Evolutionary conservation across 2,797 vertebrate species (phyloP), one percentile per base, ranked within the genome.

Genomic region (Enteromius unitaeniatus): DNA sequence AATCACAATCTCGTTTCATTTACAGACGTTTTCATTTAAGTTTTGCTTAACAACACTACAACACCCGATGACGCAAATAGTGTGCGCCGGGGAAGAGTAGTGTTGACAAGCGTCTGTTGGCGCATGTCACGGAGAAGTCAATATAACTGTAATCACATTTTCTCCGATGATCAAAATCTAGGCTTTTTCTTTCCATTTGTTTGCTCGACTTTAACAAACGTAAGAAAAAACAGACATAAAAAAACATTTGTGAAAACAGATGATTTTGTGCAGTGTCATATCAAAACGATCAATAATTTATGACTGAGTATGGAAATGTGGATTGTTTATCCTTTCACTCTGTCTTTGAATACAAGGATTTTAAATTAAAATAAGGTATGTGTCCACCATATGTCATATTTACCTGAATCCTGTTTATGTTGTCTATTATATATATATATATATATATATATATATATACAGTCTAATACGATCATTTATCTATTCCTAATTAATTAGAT

Each of bases 331-430:
- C 17, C 19, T 8, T 78, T 31, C 37, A 19, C 2, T 15, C 37
- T 15, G 28, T 40, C 15, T 74, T 53, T 53, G 28, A 74, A 31
- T 74, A 13, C 28, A n/a, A 79, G 10, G 34, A 28, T 45, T 42
- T 62, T 13, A 9, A 11, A 34, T 13, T 31, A 28, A 81, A 62
- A 34, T 21, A 81, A 62, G 79, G 79, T 81, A 81, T 17, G 67
- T 58, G 23, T 3, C 8, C 5, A 14, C 23, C 3, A 40, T 8
- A 40, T 23, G 23, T 58, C 31, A 55, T 13, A 4, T 45, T 72
- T 70, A 80, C 6, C 10, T n/a, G 6, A n/a, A 60, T 45, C 2
- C 37, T 21, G 8, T 21, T 13, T 42, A 17, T 40, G 14, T 1
- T 3, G 28, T 31, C 17, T 47, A 15, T 75, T 53, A 6, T n/a